A percentile compares a stretch with the other conserved stretches of the same genome.
These are phyloP conservation scores for Empidonax alnorum DNA, from an alignment of 2,113 vertebrate species.

Conservation along the genomic window DNA sequence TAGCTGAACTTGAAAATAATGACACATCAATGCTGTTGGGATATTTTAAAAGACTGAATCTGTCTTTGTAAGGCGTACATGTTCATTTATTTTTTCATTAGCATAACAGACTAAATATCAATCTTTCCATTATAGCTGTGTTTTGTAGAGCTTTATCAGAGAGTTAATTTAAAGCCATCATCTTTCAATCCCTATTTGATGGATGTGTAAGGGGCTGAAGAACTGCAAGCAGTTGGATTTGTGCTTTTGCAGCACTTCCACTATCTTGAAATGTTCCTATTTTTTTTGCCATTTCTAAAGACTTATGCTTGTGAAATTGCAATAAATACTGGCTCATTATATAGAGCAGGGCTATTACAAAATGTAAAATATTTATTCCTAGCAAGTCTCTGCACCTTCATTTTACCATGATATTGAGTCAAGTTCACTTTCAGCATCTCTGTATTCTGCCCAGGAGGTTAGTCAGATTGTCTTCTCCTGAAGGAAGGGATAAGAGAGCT, in stretches of 20 bases:
- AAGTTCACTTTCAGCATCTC: neutral
- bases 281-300: neutral
- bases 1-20: constrained; percentile 31
- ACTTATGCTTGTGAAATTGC: neutral
- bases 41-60: neutral
- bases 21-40: neutral
- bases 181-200: neutral
- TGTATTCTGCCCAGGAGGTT: neutral
- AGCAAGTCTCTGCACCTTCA: neutral
- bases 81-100: constrained; percentile 15
- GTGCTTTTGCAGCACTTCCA: neutral
- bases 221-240: neutral
- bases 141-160: neutral
- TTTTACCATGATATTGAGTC: neutral
- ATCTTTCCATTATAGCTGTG: neutral
- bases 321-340: neutral
- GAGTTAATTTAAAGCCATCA: neutral
- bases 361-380: neutral
- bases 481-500: neutral
- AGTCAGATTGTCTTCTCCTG: neutral
- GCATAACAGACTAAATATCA: neutral
- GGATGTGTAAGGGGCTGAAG: neutral
- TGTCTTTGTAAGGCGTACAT: neutral
- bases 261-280: neutral
- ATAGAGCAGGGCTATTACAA: neutral